Percentiles rank a stretch among this genome's conserved stretches.
These are phyloP conservation scores for Eupithecia pulchellata DNA, from an alignment of 2,888 invertebrate genomes.

Conservation along the genomic window DNA sequence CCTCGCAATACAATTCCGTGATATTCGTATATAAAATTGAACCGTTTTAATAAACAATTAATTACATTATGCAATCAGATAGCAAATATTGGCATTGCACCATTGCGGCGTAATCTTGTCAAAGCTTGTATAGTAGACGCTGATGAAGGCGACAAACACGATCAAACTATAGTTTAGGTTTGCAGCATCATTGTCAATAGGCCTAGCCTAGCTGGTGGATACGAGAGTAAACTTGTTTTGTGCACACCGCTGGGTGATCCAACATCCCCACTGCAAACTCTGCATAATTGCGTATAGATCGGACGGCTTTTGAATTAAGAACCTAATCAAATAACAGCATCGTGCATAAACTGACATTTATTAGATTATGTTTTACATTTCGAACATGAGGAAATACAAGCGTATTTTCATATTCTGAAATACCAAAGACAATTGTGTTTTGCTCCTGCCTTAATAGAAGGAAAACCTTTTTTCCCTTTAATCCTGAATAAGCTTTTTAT, in stretches of 20 bases:
- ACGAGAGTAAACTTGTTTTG: conserved; percentile 24
- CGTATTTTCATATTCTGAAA: not conserved
- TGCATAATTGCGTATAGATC: not conserved
- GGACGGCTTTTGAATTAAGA: conserved; percentile 9
- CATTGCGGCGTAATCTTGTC: not conserved
- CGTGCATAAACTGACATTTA: not conserved
- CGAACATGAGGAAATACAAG: not conserved
- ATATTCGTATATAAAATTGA: not conserved
- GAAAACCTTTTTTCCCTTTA: not conserved
- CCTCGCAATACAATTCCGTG: not conserved
- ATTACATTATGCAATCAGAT: not conserved
- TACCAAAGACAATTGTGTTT: not conserved
- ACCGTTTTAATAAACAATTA: too few species aligned
- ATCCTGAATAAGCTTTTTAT: not conserved
- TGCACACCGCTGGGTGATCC: conserved; percentile 11
- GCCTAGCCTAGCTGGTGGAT: not conserved
- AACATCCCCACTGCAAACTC: conserved; percentile 22
- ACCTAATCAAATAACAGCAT: conserved; percentile 11
- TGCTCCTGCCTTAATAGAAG: not conserved
- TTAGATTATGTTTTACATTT: not conserved
- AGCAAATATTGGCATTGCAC: not conserved
- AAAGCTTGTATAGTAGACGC: not conserved
- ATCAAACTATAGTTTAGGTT: not conserved
- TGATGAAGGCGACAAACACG: not conserved
- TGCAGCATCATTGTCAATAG: not conserved